Base-by-base conservation (phyloP, 2,797 vertebrate species). In the Sus cebifrons region DNA sequence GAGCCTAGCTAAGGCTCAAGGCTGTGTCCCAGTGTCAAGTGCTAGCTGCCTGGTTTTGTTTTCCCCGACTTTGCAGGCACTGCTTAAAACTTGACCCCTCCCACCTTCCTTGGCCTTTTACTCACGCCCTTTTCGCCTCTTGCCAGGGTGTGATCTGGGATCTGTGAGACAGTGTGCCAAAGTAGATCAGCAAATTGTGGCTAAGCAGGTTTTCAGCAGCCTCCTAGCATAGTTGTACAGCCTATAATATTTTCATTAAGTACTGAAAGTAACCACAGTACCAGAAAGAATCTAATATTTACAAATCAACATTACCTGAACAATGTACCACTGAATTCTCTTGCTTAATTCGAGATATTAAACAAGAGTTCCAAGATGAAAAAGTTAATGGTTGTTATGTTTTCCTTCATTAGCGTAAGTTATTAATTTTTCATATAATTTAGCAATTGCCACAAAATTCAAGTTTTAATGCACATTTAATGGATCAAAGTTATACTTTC, bases 341-440 rank as follows among this genome's bases (percentile, higher is more conserved):
- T 52, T 49, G 36, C 27, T 86, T 16, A 5, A 78, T 8, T 49
- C 44, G 3, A 70, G 27, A 86, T 27, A 65, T 56, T 73, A 87
- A 87, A n/a, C 27, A 62, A n/a, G 27, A 60, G 52, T 44, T 68
- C 73, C 49, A 68, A 58, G n/a, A 86, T 68, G 52, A 86, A 86
- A 91, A 67, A 44, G 81, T 75, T 92, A 44, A 85, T 60, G 4
- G 21, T 27, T 32, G 52, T 40, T 65, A 56, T 84, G 68, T 56
- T 84, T 84, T 78, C 14, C 40, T 73, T 65, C 49, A 74, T 17
- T 65, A 17, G 29, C 13, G 18, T 60, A 91, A 62, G 44, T 92
- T 83, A 84, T 23, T 75, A 14, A 75, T 64, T 29, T 83, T 74
- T 92, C 70, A 75, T 75, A 64, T 52, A 83, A 82, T 49, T 91